Base-by-base conservation (phyloP, 2,113 vertebrate species). In the Trogon surrucura region DNA sequence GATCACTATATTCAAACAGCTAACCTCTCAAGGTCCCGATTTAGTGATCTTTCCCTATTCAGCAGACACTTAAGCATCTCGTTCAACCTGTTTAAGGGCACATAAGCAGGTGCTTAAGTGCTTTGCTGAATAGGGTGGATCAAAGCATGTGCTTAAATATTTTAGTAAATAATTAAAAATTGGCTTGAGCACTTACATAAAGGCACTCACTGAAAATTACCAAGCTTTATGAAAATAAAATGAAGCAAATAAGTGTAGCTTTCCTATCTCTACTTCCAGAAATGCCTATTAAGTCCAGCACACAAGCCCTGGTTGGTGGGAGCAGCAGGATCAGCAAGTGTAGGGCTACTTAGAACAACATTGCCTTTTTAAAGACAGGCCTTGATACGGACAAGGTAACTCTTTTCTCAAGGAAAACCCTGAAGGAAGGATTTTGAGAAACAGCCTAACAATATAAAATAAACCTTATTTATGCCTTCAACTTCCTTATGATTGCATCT, bases 81-180 rank as follows among this genome's bases (percentile, higher is more conserved):
- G 85, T 85, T 80, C 47, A 47, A 50, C 66, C 51, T 81, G 15
- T 67, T 88, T 65, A 95, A 96, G 86, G 86, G 62, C 50, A 54
- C 41, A 62, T 62, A 93, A 95, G 84, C 80, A 91, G 73, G 50
- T 62, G 54, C 78, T 85, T 79, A 92, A 94, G 80, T 82, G 83
- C 66, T 93, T 65, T 94, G 60, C 88, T 93, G 86, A 96, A 95
- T 29, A 57, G 32, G 71, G 73, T 20, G 34, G 72, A 78, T 95
- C 54, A 90, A 96, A 94, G 75, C 57, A 72, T 25, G 44, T 72
- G n/a, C 77, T 93, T 86, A 93, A 96, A 87, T 84, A 57, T 85
- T 93, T 93, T 69, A 30, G 77, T 94, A 93, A 96, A 96, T 91
- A 94, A 95, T 91, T 96, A 92, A 96, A 95, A 95, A 84, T 78